Percentiles rank a stretch among this genome's conserved stretches.
phyloP scores from a whole-genome alignment of 2,113 vertebrate genomes.

The Psephotus haematonotus region DNA sequence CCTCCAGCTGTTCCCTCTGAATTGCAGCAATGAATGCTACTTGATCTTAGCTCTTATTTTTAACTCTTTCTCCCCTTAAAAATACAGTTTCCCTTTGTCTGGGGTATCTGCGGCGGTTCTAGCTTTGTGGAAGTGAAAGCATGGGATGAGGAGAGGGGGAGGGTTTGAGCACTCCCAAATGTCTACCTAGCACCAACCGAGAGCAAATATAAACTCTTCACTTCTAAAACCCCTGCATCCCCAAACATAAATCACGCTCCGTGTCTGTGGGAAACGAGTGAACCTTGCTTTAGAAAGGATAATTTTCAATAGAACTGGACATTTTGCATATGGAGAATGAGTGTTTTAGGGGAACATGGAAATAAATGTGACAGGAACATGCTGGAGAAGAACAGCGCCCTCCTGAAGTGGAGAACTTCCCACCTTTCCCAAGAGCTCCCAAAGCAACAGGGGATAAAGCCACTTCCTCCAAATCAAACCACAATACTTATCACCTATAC shows the following conservation, averaged over 20 bases:
- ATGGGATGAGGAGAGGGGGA: not conserved
- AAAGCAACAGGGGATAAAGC: not conserved
- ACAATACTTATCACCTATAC: not conserved
- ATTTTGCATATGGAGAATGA: not conserved
- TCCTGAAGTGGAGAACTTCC: not conserved
- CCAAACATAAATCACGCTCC: not conserved
- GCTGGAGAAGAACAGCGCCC: not conserved
- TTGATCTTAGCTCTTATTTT: not conserved
- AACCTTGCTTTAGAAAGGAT: not conserved
- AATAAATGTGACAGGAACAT: not conserved
- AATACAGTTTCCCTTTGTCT: constrained; percentile 9
- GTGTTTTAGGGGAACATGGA: not conserved
- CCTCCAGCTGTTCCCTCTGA: constrained; percentile 44
- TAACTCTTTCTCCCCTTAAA: not conserved
- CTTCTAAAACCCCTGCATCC: not conserved
- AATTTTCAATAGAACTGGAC: not conserved
- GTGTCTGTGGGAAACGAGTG: not conserved
- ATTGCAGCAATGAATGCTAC: not conserved
- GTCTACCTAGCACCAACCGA: not conserved
- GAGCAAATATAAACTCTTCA: not conserved
- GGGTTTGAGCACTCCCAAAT: not conserved
- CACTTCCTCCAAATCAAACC: not conserved
- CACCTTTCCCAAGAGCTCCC: not conserved
- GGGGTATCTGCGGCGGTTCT: not conserved
- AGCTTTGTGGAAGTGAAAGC: not conserved